phyloP scores from a whole-genome alignment of 2,113 vertebrate genomes.

The Fulica atra region DNA sequence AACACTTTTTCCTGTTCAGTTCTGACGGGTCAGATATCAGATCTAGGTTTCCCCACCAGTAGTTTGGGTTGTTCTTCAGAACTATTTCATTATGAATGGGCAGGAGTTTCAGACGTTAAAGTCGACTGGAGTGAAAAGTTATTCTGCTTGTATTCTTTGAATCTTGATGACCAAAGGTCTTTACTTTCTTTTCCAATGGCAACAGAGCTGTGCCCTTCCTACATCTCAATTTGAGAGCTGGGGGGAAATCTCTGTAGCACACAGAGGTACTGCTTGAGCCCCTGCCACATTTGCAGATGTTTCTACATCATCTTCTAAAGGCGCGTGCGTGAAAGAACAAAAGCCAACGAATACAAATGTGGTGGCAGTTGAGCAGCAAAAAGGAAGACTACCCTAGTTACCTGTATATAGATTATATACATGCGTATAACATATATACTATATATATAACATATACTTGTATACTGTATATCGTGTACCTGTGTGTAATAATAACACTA shows the following conservation, averaged over 20 bases:
- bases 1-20: background rate
- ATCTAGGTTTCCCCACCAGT: background rate
- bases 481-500: background rate
- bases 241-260: background rate
- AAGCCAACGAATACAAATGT: background rate
- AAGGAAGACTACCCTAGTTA: background rate
- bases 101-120: background rate
- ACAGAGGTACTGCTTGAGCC: background rate
- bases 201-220: background rate
- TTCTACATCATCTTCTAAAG: background rate
- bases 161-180: background rate
- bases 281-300: background rate
- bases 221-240: background rate
- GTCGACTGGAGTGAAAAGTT: background rate
- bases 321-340: background rate
- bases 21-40: background rate
- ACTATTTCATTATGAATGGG: background rate
- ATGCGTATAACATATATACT: background rate
- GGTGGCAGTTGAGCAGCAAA: background rate
- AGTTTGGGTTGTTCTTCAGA: background rate
- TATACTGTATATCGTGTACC: background rate
- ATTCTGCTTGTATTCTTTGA: background rate
- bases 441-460: accelerated
- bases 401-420: background rate
- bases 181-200: background rate